Conservation (phyloP, 1,140 invertebrate genomes). For the Macrotrachela quadricornifera region DNA sequence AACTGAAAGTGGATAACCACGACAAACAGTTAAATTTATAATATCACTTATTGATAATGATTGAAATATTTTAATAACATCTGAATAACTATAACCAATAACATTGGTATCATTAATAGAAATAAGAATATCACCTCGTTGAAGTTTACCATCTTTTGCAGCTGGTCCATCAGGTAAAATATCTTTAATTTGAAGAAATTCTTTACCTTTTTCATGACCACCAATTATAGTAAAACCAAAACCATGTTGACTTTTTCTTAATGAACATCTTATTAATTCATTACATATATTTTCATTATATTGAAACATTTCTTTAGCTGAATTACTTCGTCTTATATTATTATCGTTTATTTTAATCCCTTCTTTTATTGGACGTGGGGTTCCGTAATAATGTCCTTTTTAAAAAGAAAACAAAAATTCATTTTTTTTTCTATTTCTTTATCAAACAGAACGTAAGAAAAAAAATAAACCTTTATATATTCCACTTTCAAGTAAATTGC, state of each 20-base stretch:
- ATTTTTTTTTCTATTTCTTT: too few species aligned
- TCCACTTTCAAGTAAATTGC: slow-evolving; percentile 43
- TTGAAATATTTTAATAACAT: slow-evolving; percentile 81
- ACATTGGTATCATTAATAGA: slow-evolving; percentile 80
- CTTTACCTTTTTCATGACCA: slow-evolving; percentile 39
- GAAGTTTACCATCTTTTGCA: slow-evolving; percentile 68
- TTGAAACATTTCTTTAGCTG: too few species aligned
- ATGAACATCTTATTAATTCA: slow-evolving; percentile 50
- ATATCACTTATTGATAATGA: slow-evolving; percentile 67
- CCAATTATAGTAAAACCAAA: slow-evolving; percentile 90
- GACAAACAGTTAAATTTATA: slow-evolving; percentile 69
- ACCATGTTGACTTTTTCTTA: slow-evolving; percentile 69
- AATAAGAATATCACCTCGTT: slow-evolving; percentile 76
- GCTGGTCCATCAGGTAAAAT: slow-evolving; percentile 88
- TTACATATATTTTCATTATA: too few species aligned
- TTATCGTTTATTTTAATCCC: too few species aligned
- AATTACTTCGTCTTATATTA: too few species aligned
- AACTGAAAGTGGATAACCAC: slow-evolving; percentile 79
- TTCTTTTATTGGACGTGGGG: slow-evolving; percentile 29
- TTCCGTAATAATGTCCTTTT: slow-evolving; percentile 33
- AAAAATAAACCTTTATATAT: slow-evolving; percentile 32
- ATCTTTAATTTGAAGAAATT: slow-evolving; percentile 57
- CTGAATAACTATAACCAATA: slow-evolving; percentile 77
- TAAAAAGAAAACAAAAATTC: too few species aligned
- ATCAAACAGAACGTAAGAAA: too few species aligned